Evolutionary conservation across 1,140 invertebrate genomes (phyloP).

Genomic region (Rhysida immarginata): DNA sequence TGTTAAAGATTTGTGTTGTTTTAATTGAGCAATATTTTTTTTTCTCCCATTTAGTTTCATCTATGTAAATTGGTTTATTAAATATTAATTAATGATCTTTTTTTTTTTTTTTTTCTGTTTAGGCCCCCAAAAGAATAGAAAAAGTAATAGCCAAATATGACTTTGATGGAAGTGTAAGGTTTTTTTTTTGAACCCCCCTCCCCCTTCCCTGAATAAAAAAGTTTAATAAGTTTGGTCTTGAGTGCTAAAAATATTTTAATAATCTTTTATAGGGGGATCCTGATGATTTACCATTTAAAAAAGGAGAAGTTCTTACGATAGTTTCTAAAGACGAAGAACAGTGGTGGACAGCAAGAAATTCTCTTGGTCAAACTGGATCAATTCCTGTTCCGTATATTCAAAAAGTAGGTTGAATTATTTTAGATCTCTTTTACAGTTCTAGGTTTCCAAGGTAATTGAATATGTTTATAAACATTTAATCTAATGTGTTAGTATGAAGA

Average conservation of each 20-base stretch:
- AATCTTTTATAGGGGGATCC: conserved; percentile 47
- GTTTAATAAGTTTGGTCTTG: no score
- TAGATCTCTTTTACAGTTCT: neutral
- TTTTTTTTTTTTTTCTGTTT: conserved; percentile 2
- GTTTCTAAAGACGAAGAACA: conserved; percentile 91
- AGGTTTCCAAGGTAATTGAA: neutral
- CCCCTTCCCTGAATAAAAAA: no score
- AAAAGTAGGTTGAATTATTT: conserved; percentile 21
- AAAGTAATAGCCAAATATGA: conserved; percentile 83
- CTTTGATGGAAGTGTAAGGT: conserved; percentile 68
- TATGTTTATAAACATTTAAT: neutral
- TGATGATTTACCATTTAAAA: conserved; percentile 89
- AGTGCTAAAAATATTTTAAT: neutral
- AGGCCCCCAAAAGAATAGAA: conserved; percentile 54
- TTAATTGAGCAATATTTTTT: no score
- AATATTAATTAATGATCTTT: no score
- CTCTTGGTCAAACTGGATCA: conserved; percentile 65
- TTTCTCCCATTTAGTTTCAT: no score
- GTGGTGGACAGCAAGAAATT: conserved; percentile 93
- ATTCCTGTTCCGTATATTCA: conserved; percentile 90
- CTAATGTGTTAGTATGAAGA: conserved; percentile 15
- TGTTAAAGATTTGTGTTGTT: no score
- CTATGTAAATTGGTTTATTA: no score
- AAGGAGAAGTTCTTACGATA: conserved; percentile 82
- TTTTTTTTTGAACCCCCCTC: no score